These are phyloP conservation scores for Eudemis profundana DNA, from an alignment of 2,888 invertebrate species.

Conservation along the genomic window DNA sequence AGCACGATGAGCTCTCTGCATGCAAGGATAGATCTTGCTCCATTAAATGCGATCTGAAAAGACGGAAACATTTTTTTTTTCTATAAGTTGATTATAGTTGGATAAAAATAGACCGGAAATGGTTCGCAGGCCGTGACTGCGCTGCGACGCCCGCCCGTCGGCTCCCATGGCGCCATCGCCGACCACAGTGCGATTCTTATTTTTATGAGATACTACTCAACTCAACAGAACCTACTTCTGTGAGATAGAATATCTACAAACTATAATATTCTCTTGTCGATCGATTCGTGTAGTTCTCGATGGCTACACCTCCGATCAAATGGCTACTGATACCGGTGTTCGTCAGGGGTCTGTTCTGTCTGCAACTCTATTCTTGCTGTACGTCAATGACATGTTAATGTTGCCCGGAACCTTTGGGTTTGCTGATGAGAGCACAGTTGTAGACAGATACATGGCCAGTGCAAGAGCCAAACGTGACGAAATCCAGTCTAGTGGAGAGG, in stretches of 20 bases:
- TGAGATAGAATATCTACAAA: background rate
- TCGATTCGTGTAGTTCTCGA: too few species aligned
- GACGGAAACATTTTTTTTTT: background rate
- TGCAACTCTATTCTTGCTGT: too few species aligned
- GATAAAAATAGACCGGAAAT: background rate
- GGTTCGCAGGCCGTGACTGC: background rate
- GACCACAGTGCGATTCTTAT: constrained; percentile 1
- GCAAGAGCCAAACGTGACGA: too few species aligned
- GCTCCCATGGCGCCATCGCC: background rate
- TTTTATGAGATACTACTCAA: constrained; percentile 1
- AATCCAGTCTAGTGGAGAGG: too few species aligned
- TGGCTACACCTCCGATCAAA: too few species aligned
- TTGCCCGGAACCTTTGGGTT: too few species aligned
- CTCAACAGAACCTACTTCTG: background rate
- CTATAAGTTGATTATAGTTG: background rate
- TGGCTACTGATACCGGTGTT: too few species aligned
- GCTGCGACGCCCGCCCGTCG: background rate
- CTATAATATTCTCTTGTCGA: too few species aligned
- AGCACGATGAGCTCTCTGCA: background rate
- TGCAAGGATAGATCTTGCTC: background rate
- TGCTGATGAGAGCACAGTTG: too few species aligned
- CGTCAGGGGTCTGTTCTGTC: too few species aligned
- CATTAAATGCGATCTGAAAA: background rate
- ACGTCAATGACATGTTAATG: too few species aligned
- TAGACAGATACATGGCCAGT: too few species aligned